Evolutionary conservation across 2,797 vertebrate genomes (phyloP).

Genomic region (Trematomus bernacchii): DNA sequence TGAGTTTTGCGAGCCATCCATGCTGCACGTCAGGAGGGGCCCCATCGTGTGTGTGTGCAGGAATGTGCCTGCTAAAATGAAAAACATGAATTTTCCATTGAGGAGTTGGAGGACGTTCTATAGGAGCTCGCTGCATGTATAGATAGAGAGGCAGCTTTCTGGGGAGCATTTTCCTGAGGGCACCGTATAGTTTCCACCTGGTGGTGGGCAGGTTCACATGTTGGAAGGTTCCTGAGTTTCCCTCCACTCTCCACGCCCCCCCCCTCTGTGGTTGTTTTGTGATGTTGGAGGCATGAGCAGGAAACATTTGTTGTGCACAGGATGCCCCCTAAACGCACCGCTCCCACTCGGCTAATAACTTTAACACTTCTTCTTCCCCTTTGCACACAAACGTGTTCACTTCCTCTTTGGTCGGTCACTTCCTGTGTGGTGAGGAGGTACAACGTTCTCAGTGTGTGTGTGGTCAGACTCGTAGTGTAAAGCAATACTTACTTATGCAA

Average conservation of each 20-base stretch:
- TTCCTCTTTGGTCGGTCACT: constrained; percentile 83
- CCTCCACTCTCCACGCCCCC: not conserved
- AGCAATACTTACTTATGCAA: constrained; percentile 25
- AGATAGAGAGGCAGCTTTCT: not conserved
- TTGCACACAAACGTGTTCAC: constrained; percentile 74
- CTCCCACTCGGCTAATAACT: constrained; percentile 78
- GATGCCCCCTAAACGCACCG: constrained; percentile 70
- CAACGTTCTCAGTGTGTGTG: constrained; percentile 7
- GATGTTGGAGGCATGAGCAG: constrained; percentile 61
- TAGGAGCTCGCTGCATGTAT: constrained; percentile 37
- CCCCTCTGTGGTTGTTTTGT: constrained; percentile 58
- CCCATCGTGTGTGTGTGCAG: constrained; percentile 29
- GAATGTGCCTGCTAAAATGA: constrained; percentile 61
- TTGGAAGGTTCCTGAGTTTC: constrained; percentile 17
- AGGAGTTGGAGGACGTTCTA: constrained; percentile 25
- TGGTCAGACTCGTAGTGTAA: not conserved
- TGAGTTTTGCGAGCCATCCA: constrained; percentile 26
- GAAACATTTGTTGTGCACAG: constrained; percentile 82
- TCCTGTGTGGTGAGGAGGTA: constrained; percentile 76
- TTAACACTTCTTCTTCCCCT: constrained; percentile 88
- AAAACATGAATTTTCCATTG: constrained; percentile 61
- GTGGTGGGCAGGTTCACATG: constrained; percentile 48
- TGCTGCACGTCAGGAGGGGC: constrained; percentile 39
- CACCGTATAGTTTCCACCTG: constrained; percentile 56
- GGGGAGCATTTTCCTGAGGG: constrained; percentile 22